phyloP scores from a whole-genome alignment of 2,888 invertebrate species.

The Ochropleura plecta region DNA sequence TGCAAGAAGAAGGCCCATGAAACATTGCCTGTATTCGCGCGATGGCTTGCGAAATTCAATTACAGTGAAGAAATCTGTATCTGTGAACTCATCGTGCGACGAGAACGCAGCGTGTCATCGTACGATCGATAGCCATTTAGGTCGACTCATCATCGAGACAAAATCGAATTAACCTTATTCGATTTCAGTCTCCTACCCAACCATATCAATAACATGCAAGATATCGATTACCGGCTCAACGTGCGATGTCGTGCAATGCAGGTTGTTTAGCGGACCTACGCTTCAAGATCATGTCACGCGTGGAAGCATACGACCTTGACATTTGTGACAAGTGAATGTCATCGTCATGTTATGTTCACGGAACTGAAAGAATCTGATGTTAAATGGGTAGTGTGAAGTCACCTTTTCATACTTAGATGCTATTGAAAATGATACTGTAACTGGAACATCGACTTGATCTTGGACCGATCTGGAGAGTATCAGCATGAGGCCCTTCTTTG shows the following conservation, averaged over 20 bases:
- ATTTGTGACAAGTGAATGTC: conserved; percentile 31
- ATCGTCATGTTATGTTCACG: background rate
- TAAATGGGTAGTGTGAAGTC: background rate
- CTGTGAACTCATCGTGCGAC: too few species aligned
- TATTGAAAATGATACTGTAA: background rate
- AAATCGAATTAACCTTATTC: conserved; percentile 40
- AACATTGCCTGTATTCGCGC: too few species aligned
- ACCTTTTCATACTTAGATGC: background rate
- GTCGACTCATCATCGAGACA: background rate
- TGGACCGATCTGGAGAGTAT: background rate
- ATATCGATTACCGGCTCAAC: conserved; percentile 56
- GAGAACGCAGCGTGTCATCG: too few species aligned
- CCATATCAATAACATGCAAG: conserved; percentile 39
- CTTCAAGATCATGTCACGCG: conserved; percentile 54
- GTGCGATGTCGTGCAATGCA: conserved; percentile 47
- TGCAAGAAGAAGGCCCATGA: too few species aligned
- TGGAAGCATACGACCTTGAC: conserved; percentile 53
- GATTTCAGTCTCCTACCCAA: conserved; percentile 49
- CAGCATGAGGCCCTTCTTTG: background rate
- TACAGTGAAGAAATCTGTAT: too few species aligned
- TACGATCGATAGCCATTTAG: too few species aligned
- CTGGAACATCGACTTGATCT: background rate
- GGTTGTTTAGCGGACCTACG: conserved; percentile 39
- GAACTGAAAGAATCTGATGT: conserved; percentile 3
- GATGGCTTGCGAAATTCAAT: too few species aligned